These are phyloP conservation scores for Drosophila repletoides DNA, from an alignment of 1,140 invertebrate genomes.

Conservation along the genomic window DNA sequence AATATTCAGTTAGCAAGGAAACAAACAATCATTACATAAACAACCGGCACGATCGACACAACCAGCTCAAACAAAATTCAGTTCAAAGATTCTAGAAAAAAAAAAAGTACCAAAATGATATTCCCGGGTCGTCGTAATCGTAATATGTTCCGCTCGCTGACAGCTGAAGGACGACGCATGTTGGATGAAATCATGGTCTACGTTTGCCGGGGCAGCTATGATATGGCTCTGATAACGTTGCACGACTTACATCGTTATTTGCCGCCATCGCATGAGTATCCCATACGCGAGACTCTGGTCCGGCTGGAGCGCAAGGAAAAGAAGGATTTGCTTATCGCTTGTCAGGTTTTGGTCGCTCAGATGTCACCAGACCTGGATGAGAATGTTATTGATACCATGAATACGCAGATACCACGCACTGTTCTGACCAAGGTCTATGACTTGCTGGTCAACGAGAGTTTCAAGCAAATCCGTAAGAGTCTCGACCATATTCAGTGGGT, in stretches of 20 bases:
- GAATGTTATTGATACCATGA: conserved; percentile 1
- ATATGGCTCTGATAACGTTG: neutral
- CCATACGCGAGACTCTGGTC: conserved; percentile 2
- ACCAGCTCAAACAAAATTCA: too few relatives aligned
- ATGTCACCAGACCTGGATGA: conserved; percentile 7
- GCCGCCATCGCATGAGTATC: conserved; percentile 4
- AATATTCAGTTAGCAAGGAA: too few relatives aligned
- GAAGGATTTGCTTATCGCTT: conserved; percentile 7
- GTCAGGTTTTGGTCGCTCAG: conserved; percentile 12
- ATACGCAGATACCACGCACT: conserved; percentile 18
- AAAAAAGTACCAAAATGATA: too few relatives aligned
- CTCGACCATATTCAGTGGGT: conserved; percentile 32
- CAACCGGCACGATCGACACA: too few relatives aligned
- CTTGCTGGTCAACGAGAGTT: neutral
- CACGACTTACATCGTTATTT: neutral
- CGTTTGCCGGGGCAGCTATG: conserved; percentile 33
- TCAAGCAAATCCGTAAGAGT: conserved; percentile 1
- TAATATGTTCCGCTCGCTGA: neutral
- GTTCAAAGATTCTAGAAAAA: too few relatives aligned
- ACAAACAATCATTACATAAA: too few relatives aligned
- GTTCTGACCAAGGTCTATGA: conserved; percentile 25
- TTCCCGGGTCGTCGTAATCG: too few relatives aligned
- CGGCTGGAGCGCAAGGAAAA: conserved; percentile 1
- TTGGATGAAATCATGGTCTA: conserved; percentile 1
- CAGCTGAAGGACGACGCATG: conserved; percentile 4